Evolutionary conservation across 2,888 invertebrate genomes (phyloP), one percentile per base, ranked within the genome.

Genomic region (Griposia aprilina): DNA sequence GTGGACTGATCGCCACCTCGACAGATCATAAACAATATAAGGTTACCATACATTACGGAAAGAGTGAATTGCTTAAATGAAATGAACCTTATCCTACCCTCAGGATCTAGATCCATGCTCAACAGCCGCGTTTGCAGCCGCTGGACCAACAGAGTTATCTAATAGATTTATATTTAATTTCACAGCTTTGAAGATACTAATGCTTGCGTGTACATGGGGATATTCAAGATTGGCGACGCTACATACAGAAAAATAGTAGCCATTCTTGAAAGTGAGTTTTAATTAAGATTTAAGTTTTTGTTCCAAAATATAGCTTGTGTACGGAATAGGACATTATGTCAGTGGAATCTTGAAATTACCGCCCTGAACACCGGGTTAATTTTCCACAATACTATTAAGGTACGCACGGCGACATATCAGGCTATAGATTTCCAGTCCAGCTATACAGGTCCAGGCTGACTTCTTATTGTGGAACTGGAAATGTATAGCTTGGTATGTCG

Each of bases 181-280:
- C 59, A n/a, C 69, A 69, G 69, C n/a, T 59, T 59, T n/a, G 59
- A 69, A 41, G 69, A 69, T 41, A n/a, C 36, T 4, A 59, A 69
- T n/a, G n/a, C 59, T n/a, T 69, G 69, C 20, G 69, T 69, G 20
- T 69, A 69, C 36, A 8, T 69, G 59, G 69, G 69, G 4, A 41
- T 69, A 59, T 69, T 69, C 36, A 69, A 59, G n/a, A 59, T 41
- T n/a, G 69, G 59, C n/a, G 69, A 59, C 20, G n/a, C 13, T 2
- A 41, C 36, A 20, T 57, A n/a, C 59, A 69, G 36, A n/a, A 69
- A 69, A 59, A 41, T 59, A 20, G 0, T 59, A 20, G 69, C 59
- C 20, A 2, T 59, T 59, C 2, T 69, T n/a, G 36, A 69, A 13
- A 69, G 69, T 69, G n/a, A 69, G 69, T 59, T n/a, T 23, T 26